Evolutionary conservation across 1,140 invertebrate species (phyloP).

Genomic region (Diuraphis noxia): DNA sequence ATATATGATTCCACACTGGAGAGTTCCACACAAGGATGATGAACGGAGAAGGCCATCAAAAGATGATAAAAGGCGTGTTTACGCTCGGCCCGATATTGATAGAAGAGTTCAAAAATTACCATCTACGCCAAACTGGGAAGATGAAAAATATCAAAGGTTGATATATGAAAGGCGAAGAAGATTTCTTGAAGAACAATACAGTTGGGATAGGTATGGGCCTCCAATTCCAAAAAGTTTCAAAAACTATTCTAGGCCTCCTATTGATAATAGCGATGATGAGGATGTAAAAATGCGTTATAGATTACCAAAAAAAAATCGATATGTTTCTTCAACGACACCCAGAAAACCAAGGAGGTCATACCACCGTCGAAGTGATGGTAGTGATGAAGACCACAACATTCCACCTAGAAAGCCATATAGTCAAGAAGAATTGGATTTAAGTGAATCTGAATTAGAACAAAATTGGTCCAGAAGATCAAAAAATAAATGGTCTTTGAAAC

Average conservation of each 20-base stretch:
- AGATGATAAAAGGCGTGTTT: slow-evolving; percentile 42
- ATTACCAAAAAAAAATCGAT: slow-evolving; percentile 54
- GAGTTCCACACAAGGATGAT: slow-evolving; percentile 34
- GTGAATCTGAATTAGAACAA: slow-evolving; percentile 56
- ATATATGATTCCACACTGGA: slow-evolving; percentile 39
- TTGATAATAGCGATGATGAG: slow-evolving; percentile 64
- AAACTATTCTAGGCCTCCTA: slow-evolving; percentile 61
- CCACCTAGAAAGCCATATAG: slow-evolving; percentile 61
- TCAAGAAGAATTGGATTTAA: slow-evolving; percentile 59
- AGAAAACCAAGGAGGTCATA: slow-evolving; percentile 54
- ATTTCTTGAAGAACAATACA: slow-evolving; percentile 40
- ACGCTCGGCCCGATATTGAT: slow-evolving; percentile 15
- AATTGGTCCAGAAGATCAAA: slow-evolving; percentile 55
- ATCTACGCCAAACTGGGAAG: slow-evolving; percentile 46
- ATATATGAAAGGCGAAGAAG: slow-evolving; percentile 45
- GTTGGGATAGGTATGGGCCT: slow-evolving; percentile 30
- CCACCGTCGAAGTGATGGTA: slow-evolving; percentile 55
- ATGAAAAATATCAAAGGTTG: slow-evolving; percentile 47
- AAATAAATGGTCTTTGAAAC: slow-evolving; percentile 55
- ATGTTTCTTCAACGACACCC: slow-evolving; percentile 53
- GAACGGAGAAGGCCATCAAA: slow-evolving; percentile 22
- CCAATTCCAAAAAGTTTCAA: slow-evolving; percentile 40
- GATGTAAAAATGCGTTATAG: slow-evolving; percentile 57
- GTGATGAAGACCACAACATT: slow-evolving; percentile 58
- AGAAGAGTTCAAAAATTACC: slow-evolving; percentile 44